Evolutionary conservation across 2,113 vertebrate species (phyloP).

Genomic region (Fregetta grallaria): DNA sequence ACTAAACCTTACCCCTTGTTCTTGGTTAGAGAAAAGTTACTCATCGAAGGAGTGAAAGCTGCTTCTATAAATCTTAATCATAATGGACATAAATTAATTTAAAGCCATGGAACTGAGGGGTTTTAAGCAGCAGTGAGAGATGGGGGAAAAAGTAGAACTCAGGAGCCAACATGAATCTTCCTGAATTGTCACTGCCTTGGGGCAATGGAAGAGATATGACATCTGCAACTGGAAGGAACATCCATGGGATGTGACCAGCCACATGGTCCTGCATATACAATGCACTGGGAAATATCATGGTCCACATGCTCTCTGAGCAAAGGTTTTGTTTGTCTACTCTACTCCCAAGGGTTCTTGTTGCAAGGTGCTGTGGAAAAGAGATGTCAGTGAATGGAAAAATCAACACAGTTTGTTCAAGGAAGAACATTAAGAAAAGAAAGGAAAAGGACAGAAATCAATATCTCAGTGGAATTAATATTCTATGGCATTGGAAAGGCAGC

Average conservation of each 20-base stretch:
- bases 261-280: neutral
- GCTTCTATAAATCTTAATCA: neutral
- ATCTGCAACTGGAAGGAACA: neutral
- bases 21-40: neutral
- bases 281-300: neutral
- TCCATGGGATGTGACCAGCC: neutral
- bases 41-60: neutral
- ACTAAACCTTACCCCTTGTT: neutral
- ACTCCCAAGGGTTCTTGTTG: neutral
- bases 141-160: neutral
- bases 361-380: neutral
- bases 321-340: neutral
- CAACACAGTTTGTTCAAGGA: neutral
- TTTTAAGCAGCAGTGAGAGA: neutral
- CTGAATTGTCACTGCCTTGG: neutral
- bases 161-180: neutral
- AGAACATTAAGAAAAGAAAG: neutral
- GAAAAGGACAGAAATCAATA: neutral
- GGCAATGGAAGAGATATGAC: neutral
- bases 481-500: neutral
- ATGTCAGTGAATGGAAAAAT: neutral
- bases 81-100: neutral
- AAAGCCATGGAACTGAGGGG: neutral
- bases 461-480: neutral
- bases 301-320: neutral